Evolutionary conservation across 2,888 invertebrate species (phyloP).

Genomic region (Neocrepidodera transversa): DNA sequence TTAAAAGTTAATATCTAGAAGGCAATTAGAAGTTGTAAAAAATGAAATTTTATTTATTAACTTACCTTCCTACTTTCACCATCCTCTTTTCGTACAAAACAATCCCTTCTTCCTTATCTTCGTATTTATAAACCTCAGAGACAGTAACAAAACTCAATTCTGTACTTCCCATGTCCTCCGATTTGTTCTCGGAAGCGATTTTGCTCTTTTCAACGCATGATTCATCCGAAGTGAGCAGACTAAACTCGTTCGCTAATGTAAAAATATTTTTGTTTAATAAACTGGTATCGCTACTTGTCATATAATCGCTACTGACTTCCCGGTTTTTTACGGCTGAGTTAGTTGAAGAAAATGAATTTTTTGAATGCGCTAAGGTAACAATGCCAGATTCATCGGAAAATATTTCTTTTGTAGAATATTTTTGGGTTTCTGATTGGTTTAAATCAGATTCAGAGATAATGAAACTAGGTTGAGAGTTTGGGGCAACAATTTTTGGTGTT

Average conservation of each 20-base stretch:
- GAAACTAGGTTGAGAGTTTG: too few species aligned
- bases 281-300: constrained; percentile 49
- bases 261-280: constrained; percentile 50
- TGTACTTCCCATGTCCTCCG: constrained; percentile 27
- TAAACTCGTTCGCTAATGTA: constrained; percentile 36
- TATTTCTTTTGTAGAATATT: constrained; percentile 8
- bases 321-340: constrained; percentile 15
- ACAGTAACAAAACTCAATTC: constrained; percentile 64
- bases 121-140: constrained; percentile 78
- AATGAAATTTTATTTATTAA: too few species aligned
- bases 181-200: constrained; percentile 3
- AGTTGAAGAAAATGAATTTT: not conserved
- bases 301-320: constrained; percentile 54
- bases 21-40: too few species aligned
- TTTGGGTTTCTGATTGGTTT: not conserved
- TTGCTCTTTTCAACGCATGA: constrained; percentile 17
- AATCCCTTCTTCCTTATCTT: constrained; percentile 74
- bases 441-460: too few species aligned
- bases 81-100: constrained; percentile 72
- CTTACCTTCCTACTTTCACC: constrained; percentile 65
- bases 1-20: too few species aligned
- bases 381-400: constrained; percentile 55
- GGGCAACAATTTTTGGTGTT: not conserved
- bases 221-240: constrained; percentile 26
- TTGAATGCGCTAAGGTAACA: constrained; percentile 47